Evolutionary conservation across 2,113 vertebrate genomes (phyloP).

Genomic region (Ovibos moschatus): DNA sequence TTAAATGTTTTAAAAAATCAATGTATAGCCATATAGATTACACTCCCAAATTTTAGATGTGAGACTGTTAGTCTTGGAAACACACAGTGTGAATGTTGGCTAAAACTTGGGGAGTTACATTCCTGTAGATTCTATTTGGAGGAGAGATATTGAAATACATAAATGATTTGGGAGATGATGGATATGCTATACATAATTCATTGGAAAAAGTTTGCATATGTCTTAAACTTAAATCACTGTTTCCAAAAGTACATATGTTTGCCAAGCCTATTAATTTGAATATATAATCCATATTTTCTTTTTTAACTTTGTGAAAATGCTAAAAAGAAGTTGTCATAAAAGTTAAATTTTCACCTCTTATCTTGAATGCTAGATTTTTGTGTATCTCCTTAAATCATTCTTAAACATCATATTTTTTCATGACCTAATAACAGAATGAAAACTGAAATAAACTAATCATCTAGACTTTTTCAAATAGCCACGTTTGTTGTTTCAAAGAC

Average conservation of each 20-base stretch:
- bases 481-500: background rate
- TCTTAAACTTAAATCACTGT: background rate
- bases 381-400: background rate
- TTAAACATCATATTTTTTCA: background rate
- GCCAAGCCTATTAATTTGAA: background rate
- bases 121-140: conserved; percentile 1
- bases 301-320: background rate
- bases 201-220: background rate
- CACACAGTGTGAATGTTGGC: background rate
- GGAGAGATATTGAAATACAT: conserved; percentile 20
- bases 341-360: background rate
- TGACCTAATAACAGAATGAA: background rate
- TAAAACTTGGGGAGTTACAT: background rate
- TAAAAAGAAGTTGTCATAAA: conserved; percentile 6
- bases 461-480: background rate
- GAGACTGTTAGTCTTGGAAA: background rate
- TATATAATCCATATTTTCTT: background rate
- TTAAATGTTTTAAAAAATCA: conserved; percentile 16
- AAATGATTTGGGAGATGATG: background rate
- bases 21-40: background rate
- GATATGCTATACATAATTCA: conserved; percentile 33
- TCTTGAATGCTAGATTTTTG: background rate
- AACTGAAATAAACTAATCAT: background rate
- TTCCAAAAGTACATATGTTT: background rate
- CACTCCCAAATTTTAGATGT: background rate